Conservation (phyloP, 2,113 vertebrate species). For the Muntiacus muntjak region DNA sequence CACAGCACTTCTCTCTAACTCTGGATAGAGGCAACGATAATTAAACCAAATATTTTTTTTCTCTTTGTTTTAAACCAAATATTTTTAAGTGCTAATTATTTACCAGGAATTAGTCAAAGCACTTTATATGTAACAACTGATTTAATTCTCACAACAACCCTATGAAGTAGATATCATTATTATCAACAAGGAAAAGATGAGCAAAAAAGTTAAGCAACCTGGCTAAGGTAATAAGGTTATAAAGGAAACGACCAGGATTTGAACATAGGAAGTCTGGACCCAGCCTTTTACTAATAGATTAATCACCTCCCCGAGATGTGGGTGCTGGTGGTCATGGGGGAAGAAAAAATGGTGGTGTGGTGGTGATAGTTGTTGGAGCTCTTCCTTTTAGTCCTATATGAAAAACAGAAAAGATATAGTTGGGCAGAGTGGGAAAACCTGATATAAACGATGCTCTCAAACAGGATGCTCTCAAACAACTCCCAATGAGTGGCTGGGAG, state of each 20-base stretch:
- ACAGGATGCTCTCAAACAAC: neutral
- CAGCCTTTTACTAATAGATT: neutral
- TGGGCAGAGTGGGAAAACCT: neutral
- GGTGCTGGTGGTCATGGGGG: rapidly evolving
- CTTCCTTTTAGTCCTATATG: neutral
- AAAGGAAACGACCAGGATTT: neutral
- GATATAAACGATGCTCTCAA: neutral
- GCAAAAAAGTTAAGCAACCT: neutral
- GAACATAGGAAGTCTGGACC: neutral
- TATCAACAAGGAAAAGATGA: neutral
- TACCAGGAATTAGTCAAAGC: neutral
- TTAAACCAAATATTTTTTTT: neutral
- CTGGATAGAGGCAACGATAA: neutral
- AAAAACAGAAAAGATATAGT: neutral
- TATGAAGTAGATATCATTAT: neutral
- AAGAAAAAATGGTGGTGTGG: no score
- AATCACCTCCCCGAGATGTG: neutral
- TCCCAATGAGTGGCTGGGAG: neutral
- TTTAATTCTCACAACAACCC: neutral
- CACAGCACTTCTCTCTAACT: neutral
- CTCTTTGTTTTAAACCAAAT: neutral
- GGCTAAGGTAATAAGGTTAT: neutral
- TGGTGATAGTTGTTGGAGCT: neutral
- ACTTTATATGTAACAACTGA: neutral
- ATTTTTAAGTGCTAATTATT: neutral